phyloP scores from a whole-genome alignment of 1,140 invertebrate species.

The Dreissena polymorpha region DNA sequence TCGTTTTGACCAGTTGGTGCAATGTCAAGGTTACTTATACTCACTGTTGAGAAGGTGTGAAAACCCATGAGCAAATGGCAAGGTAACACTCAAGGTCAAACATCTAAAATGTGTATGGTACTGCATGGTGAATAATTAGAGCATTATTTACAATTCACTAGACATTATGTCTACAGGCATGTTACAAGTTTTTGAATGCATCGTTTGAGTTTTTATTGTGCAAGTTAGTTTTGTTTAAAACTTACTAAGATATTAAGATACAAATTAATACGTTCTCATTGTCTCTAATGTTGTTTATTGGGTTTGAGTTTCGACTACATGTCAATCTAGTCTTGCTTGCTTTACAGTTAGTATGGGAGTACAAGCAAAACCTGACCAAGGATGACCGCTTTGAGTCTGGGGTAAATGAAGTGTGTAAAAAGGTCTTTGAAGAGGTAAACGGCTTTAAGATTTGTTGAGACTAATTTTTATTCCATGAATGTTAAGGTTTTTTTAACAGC shows the following conservation, averaged over 20 bases:
- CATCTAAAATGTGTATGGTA: too few species aligned
- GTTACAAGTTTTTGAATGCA: background rate
- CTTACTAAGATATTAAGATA: background rate
- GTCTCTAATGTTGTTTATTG: slow-evolving; percentile 8
- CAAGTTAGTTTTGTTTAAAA: slow-evolving; percentile 6
- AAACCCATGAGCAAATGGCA: too few species aligned
- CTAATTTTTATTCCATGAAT: too few species aligned
- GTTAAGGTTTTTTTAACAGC: too few species aligned
- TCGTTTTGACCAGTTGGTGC: too few species aligned
- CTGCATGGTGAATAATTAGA: too few species aligned
- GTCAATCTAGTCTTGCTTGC: slow-evolving; percentile 31
- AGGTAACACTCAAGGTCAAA: too few species aligned
- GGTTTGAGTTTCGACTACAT: background rate
- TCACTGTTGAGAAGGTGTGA: too few species aligned
- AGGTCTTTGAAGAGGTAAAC: slow-evolving; percentile 81
- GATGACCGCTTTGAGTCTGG: slow-evolving; percentile 87
- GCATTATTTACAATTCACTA: too few species aligned
- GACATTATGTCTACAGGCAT: background rate
- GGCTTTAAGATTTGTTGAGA: too few species aligned
- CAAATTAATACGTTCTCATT: background rate
- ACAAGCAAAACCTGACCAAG: slow-evolving; percentile 87
- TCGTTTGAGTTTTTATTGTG: background rate
- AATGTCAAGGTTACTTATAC: too few species aligned
- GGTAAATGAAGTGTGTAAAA: slow-evolving; percentile 85
- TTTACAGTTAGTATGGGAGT: slow-evolving; percentile 86